These are phyloP conservation scores for Ondatra zibethicus DNA, from an alignment of 2,113 vertebrate species.

Conservation along the genomic window DNA sequence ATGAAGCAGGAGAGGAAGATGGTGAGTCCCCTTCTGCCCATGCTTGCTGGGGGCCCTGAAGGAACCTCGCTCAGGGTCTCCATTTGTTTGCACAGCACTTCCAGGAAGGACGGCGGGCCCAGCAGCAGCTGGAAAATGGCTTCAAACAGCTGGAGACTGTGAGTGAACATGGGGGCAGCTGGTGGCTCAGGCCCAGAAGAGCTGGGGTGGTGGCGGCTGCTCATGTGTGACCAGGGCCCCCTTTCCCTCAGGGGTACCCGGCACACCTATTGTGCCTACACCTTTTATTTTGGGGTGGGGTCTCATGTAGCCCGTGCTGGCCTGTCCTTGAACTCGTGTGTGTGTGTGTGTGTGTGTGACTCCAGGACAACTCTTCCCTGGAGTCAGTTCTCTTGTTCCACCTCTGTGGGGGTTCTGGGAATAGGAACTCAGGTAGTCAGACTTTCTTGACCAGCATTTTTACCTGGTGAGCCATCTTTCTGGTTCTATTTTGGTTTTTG, in stretches of 20 bases:
- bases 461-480: neutral
- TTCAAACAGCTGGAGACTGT: slow-evolving; percentile 94
- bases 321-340: too few relatives aligned
- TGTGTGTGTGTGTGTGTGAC: neutral
- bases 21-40: slow-evolving; percentile 82
- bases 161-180: slow-evolving; percentile 77
- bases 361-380: neutral
- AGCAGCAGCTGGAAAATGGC: slow-evolving; percentile 92
- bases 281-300: neutral
- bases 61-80: neutral
- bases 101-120: slow-evolving; percentile 92
- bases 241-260: neutral
- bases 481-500: neutral
- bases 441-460: neutral
- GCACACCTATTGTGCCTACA: too few relatives aligned
- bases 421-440: neutral
- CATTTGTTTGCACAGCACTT: slow-evolving; percentile 87
- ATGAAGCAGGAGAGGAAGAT: slow-evolving; percentile 93
- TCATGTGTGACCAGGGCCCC: neutral
- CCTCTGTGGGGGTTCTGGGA: neutral
- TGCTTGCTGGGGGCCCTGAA: rapidly evolving
- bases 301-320: neutral
- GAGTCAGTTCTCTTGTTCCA: neutral
- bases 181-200: neutral
- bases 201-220: too few relatives aligned